Evolutionary conservation across 92 coral and sea anemone genomes (phyloP), one percentile per base, ranked within the genome.

Genomic region (Pocillopora grandis): DNA sequence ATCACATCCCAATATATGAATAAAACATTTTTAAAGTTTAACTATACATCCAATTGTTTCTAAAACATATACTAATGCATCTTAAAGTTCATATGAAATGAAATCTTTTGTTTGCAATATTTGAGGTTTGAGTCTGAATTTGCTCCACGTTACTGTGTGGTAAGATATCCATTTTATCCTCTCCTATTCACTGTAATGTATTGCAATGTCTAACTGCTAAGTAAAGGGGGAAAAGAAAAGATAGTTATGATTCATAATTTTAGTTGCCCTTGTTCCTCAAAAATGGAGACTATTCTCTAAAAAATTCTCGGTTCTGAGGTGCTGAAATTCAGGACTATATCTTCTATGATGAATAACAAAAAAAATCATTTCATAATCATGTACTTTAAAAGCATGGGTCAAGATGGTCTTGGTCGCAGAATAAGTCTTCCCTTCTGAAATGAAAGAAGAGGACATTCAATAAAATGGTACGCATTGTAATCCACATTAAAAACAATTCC

Each of bases 391-490:
- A 71, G 63, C 66, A 42, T 78, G 31, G n/a, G 84, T 76, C 71
- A 71, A 1, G 97, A 77, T 66, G 98, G 98, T 71, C 97, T 87
- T 76, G 98, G 98, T 82, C 91, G 94, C 12, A 96, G 86, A 76
- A 96, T 96, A 78, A 96, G 89, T 75, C 98, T 89, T 79, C 99
- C 99, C 76, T 90, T 96, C 99, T 96, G 90, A 12, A 94, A 86
- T 77, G n/a, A 12, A 66, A 91, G 85, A 75, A 66, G 4, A 58
- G 66, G 35, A 77, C 11, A 1, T 14, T 17, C 23, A 21, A 9
- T 79, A n/a, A 62, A 9, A 58, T n/a, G 6, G 8, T 13, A n/a
- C 14, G 12, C 2, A 65, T 31, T 9, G 11, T 18, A 2, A 65
- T 65, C 69, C 69, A 19, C 31, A 42, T 42, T 42, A 42, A 42